A percentile compares a stretch with the other conserved stretches of the same genome.
Conservation (phyloP, 2,888 invertebrate genomes). For the Agrotis puta region DNA sequence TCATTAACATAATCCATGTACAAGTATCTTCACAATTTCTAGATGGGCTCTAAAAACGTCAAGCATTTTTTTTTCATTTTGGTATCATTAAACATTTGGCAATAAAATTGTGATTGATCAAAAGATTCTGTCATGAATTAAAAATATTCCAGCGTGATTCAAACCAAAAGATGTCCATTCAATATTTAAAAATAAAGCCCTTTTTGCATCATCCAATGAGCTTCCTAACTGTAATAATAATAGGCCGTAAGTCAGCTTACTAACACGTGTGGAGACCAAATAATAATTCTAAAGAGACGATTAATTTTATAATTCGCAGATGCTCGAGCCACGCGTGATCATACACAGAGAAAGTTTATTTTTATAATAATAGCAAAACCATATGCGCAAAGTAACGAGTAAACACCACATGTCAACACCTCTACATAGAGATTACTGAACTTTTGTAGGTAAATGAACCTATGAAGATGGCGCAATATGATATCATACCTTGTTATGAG, state of each 20-base stretch:
- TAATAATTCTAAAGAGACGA: conserved; percentile 83
- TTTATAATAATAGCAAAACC: conserved; percentile 90
- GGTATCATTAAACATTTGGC: conserved; percentile 30
- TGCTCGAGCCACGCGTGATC: conserved; percentile 86
- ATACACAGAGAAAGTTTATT: conserved; percentile 89
- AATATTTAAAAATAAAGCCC: conserved; percentile 59
- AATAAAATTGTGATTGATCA: conserved; percentile 40
- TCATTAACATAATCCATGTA: not conserved
- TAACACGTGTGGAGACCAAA: conserved; percentile 81
- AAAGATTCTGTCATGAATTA: conserved; percentile 50
- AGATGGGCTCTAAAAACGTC: conserved; percentile 1
- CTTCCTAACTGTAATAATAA: conserved; percentile 66
- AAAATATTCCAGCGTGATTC: conserved; percentile 59
- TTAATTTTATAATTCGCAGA: conserved; percentile 89
- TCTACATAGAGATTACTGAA: conserved; percentile 85
- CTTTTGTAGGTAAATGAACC: conserved; percentile 86
- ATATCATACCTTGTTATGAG: conserved; percentile 84
- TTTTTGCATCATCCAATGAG: conserved; percentile 47
- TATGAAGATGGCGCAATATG: conserved; percentile 85
- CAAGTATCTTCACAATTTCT: not conserved
- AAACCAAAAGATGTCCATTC: conserved; percentile 55
- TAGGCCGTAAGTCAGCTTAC: conserved; percentile 63
- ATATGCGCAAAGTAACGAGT: conserved; percentile 82
- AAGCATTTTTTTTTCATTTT: not conserved
- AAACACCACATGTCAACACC: conserved; percentile 87